Conservation (phyloP, 2,888 invertebrate species). For the Cheilosia grossa region DNA sequence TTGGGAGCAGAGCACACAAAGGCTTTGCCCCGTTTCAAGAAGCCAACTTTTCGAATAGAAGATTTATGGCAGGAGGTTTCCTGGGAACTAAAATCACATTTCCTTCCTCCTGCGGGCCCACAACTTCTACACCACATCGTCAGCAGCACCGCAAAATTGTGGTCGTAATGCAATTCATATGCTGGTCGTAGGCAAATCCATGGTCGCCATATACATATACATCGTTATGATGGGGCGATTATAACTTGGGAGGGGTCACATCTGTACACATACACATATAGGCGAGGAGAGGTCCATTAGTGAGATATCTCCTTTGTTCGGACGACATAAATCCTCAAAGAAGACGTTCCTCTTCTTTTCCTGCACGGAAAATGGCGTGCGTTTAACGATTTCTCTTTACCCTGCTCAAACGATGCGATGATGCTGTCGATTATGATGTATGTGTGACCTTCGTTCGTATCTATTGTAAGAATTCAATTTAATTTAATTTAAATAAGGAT, state of each 20-base stretch:
- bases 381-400: conserved; percentile 29
- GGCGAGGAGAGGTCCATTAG: conserved; percentile 58
- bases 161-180: conserved; percentile 63
- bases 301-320: conserved; percentile 49
- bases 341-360: conserved; percentile 33
- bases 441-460: conserved; percentile 12
- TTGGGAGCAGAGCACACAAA: conserved; percentile 26
- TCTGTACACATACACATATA: conserved; percentile 19
- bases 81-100: conserved; percentile 63
- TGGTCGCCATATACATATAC: neutral
- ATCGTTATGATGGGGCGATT: conserved; percentile 50
- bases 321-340: conserved; percentile 46
- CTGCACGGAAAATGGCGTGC: conserved; percentile 21
- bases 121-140: neutral
- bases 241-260: neutral
- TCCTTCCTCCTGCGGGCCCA: conserved; percentile 13
- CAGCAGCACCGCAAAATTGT: conserved; percentile 37
- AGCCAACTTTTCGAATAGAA: conserved; percentile 64
- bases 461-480: too few species aligned
- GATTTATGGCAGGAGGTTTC: conserved; percentile 57
- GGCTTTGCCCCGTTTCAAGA: conserved; percentile 17
- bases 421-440: conserved; percentile 22
- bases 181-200: conserved; percentile 14
- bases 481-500: too few species aligned
- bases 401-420: conserved; percentile 2